Base-by-base conservation (phyloP, 1,140 invertebrate genomes). In the Ladona fulva region DNA sequence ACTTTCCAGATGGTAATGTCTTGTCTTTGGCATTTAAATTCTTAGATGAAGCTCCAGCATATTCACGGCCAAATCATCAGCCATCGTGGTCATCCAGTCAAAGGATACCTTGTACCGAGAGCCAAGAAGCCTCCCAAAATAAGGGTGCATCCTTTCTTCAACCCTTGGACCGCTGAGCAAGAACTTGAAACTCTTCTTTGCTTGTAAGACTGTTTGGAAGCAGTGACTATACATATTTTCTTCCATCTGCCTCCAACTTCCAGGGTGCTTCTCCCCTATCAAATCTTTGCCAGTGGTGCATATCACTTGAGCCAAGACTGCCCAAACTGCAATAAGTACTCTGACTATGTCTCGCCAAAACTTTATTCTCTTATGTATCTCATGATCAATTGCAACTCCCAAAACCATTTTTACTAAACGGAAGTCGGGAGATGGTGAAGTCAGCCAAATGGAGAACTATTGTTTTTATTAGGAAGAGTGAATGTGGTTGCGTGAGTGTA, bases 251-350 rank as follows among this genome's bases (percentile, higher is more conserved):
- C 29, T 66, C 52, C 52, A 66, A 22, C n/a, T 19, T 66, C n/a
- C 52, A 22, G 52, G 52, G n/a, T 66, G n/a, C 52, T 66, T 66
- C 14, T 66, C n/a, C 19, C 52, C 14, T 19, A 19, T 66, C 5
- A 19, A 66, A 66, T 66, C 52, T 66, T 66, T 66, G 14, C 14
- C 52, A 66, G 52, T 66, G 52, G 52, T 66, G 52, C 52, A 66
- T 66, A 66, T 66, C 52, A 66, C 52, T 66, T 12, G n/a, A 66
- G 52, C 52, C 12, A 66, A 66, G 52, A 66, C 52, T 66, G 52
- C 52, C 52, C n/a, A 66, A 66, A 66, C 52, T 66, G 52, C 52
- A 66, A 66, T 66, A 66, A 66, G n/a, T 66, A 66, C 52, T 66
- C 29, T 37, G 29, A 37, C 8, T 37, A 37, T 37, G 29, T 37